Conservation (phyloP, 1,140 invertebrate species). For the Bombyx mandarina region DNA sequence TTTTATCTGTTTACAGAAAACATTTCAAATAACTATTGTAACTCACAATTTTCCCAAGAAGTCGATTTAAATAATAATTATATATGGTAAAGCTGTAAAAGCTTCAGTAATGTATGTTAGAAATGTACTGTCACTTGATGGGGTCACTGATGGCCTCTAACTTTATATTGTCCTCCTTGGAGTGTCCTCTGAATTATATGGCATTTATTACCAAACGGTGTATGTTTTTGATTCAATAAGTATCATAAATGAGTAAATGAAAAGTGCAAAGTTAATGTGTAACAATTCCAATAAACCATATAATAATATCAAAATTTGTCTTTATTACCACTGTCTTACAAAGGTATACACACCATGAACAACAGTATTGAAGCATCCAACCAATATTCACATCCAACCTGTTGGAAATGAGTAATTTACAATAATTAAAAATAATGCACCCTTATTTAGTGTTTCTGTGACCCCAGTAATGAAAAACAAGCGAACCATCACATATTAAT, state of each 20-base stretch:
- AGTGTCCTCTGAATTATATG: constrained; percentile 57
- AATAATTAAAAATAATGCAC: background rate
- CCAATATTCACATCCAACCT: constrained; percentile 47
- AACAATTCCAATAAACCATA: constrained; percentile 67
- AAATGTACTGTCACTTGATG: too few relatives aligned
- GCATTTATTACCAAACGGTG: constrained; percentile 70
- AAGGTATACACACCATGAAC: constrained; percentile 20
- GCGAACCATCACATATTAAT: too few relatives aligned
- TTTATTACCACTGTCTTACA: constrained; percentile 30
- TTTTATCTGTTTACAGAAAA: too few relatives aligned
- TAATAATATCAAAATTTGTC: constrained; percentile 34
- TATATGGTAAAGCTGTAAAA: too few relatives aligned
- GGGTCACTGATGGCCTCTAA: too few relatives aligned
- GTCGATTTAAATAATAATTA: too few relatives aligned
- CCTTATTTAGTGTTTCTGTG: too few relatives aligned
- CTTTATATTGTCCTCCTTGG: constrained; percentile 13
- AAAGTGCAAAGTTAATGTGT: constrained; percentile 70
- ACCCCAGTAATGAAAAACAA: too few relatives aligned
- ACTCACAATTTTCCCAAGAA: too few relatives aligned
- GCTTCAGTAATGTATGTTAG: too few relatives aligned
- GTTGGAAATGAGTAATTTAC: constrained; percentile 9
- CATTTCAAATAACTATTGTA: too few relatives aligned
- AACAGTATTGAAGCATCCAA: constrained; percentile 27
- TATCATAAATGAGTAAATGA: constrained; percentile 57
- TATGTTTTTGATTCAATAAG: constrained; percentile 65